These are phyloP conservation scores for Micromesistius poutassou DNA, from an alignment of 2,797 vertebrate species.

Conservation along the genomic window DNA sequence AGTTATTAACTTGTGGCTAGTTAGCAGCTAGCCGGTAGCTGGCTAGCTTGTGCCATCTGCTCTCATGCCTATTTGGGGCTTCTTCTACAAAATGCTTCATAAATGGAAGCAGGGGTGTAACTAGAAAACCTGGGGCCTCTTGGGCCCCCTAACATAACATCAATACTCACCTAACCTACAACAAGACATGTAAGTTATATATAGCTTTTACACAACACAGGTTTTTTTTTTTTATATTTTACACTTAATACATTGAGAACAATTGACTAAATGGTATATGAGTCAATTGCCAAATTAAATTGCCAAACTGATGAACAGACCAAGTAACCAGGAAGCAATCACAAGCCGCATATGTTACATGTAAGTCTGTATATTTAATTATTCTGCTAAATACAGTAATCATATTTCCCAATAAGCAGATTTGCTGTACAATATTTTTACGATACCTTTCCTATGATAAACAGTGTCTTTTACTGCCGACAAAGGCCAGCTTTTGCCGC, in stretches of 20 bases:
- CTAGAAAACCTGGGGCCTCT: too few species aligned
- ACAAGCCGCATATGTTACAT: conserved; percentile 69
- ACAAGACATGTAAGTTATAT: background rate
- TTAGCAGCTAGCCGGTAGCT: too few species aligned
- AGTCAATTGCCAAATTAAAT: background rate
- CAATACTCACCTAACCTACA: background rate
- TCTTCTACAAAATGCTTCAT: background rate
- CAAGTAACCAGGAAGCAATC: conserved; percentile 21
- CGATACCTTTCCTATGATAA: conserved; percentile 82
- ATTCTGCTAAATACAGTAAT: conserved; percentile 95
- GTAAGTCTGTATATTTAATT: conserved; percentile 93
- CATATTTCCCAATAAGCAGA: conserved; percentile 85
- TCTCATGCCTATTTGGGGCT: too few species aligned
- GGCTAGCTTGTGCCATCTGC: too few species aligned
- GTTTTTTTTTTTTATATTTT: background rate
- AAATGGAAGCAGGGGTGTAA: background rate
- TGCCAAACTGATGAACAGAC: background rate
- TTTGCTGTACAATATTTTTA: conserved; percentile 80
- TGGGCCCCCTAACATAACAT: background rate
- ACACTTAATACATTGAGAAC: background rate
- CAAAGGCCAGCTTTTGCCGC: conserved; percentile 97
- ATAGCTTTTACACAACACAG: background rate
- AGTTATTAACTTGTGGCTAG: too few species aligned
- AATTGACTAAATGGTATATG: background rate
- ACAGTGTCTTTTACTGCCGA: conserved; percentile 89